Evolutionary conservation across 2,113 vertebrate genomes (phyloP), one percentile per base, ranked within the genome.

Genomic region (Alethe castanea): DNA sequence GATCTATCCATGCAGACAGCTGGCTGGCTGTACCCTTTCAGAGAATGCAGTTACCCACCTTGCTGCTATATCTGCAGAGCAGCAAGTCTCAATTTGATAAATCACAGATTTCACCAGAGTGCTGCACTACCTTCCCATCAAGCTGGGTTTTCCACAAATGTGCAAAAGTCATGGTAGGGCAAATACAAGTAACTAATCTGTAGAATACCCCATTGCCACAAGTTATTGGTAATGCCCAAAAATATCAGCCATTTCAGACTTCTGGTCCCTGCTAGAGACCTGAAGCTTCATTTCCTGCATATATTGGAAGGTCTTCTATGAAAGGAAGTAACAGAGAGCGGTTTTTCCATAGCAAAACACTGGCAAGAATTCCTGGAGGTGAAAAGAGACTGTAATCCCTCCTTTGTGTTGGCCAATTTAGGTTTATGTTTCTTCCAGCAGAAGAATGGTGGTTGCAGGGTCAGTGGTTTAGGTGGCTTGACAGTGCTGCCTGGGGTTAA

Each of bases 261-360:
- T 86, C 38, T 65, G 36, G 31, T 81, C 72, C 12, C 26, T 89
- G 15, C 67, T 60, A 33, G 26, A 81, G 57, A 35, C 52, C 22
- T 88, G 13, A 6, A 28, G 9, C 11, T 92, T 18, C 15, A 26
- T 8, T 52, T 36, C 6, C 19, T 86, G 40, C 52, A 53, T 18
- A 81, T 64, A 4, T 71, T 95, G 79, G 79, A 93, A 93, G 28
- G 38, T 44, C 7, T 93, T 31, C 22, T 92, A 2, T 33, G 56
- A 74, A 92, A 90, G 67, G 69, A 86, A 76, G 13, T 56, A 67
- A 64, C 7, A 82, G 40, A 73, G 76, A 91, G 48, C 2, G 6
- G 8, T 81, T 96, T 96, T 94, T 96, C 88, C 85, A 24, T 62
- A 93, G 85, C 28, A 78, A 84, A 96, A 81, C 36, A 42, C 38